Percentiles rank a stretch among this genome's conserved stretches.
These are phyloP conservation scores for Drosophila paulistorum DNA, from an alignment of 1,140 invertebrate genomes.

Conservation along the genomic window DNA sequence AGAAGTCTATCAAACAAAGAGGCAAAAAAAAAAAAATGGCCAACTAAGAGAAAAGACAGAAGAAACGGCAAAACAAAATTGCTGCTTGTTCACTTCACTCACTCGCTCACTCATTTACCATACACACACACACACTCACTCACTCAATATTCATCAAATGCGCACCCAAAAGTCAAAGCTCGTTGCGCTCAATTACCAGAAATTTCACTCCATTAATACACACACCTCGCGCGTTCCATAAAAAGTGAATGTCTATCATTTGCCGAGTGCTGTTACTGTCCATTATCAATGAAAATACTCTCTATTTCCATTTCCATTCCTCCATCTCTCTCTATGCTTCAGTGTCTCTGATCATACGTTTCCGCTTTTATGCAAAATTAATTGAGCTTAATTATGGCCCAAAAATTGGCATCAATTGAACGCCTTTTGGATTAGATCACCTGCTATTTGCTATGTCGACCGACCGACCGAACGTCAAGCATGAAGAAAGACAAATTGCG, in stretches of 20 bases:
- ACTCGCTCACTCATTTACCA: slow-evolving; percentile 44
- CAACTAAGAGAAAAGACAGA: slow-evolving; percentile 37
- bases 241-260: slow-evolving; percentile 81
- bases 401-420: slow-evolving; percentile 52
- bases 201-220: slow-evolving; percentile 79
- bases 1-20: slow-evolving; percentile 26
- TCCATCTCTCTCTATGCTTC: slow-evolving; percentile 36
- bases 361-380: slow-evolving; percentile 76
- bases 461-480: slow-evolving; percentile 20
- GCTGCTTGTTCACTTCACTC: slow-evolving; percentile 31
- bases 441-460: slow-evolving; percentile 27
- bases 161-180: slow-evolving; percentile 66
- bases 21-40: slow-evolving; percentile 4
- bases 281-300: slow-evolving; percentile 44
- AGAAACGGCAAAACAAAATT: slow-evolving; percentile 52
- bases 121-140: slow-evolving; percentile 39
- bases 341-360: slow-evolving; percentile 38
- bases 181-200: slow-evolving; percentile 74
- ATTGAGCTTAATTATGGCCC: slow-evolving; percentile 68
- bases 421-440: slow-evolving; percentile 53
- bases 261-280: slow-evolving; percentile 37
- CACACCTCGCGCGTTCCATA: slow-evolving; percentile 69
- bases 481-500: slow-evolving; percentile 40
- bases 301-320: neutral
- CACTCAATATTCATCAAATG: slow-evolving; percentile 74